Evolutionary conservation across 2,797 vertebrate genomes (phyloP).

Genomic region (Ambastaia sidthimunki): DNA sequence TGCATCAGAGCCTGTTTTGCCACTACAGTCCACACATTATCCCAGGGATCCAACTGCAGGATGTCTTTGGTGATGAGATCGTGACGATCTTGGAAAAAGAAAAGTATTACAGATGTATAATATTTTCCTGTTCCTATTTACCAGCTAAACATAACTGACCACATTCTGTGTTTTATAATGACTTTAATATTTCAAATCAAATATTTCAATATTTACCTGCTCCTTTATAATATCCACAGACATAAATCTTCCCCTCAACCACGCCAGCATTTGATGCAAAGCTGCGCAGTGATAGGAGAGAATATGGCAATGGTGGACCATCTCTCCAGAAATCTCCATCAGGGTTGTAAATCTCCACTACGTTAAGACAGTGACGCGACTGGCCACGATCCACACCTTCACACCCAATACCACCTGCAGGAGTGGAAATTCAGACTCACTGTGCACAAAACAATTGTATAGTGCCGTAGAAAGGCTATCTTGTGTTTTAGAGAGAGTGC

Average conservation of each 20-base stretch:
- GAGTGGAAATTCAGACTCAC: slow-evolving; percentile 43
- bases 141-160: neutral
- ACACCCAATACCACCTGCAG: slow-evolving; percentile 93
- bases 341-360: slow-evolving; percentile 93
- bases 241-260: slow-evolving; percentile 91
- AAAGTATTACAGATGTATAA: neutral
- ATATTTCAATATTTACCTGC: slow-evolving; percentile 81
- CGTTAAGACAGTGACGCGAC: slow-evolving; percentile 89
- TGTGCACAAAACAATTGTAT: neutral
- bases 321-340: slow-evolving; percentile 93
- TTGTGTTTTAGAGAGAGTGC: neutral
- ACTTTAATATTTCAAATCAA: neutral
- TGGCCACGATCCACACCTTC: slow-evolving; percentile 89
- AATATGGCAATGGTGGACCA: slow-evolving; percentile 86
- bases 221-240: slow-evolving; percentile 94
- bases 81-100: slow-evolving; percentile 84
- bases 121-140: neutral
- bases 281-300: slow-evolving; percentile 89
- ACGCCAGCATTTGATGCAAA: slow-evolving; percentile 86
- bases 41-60: slow-evolving; percentile 91
- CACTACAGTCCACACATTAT: slow-evolving; percentile 91
- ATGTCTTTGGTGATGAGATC: slow-evolving; percentile 95
- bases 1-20: slow-evolving; percentile 90
- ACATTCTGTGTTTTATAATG: neutral
- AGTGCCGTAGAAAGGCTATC: neutral